Conservation (phyloP, 2,797 vertebrate species). For the Allenopithecus nigroviridis region DNA sequence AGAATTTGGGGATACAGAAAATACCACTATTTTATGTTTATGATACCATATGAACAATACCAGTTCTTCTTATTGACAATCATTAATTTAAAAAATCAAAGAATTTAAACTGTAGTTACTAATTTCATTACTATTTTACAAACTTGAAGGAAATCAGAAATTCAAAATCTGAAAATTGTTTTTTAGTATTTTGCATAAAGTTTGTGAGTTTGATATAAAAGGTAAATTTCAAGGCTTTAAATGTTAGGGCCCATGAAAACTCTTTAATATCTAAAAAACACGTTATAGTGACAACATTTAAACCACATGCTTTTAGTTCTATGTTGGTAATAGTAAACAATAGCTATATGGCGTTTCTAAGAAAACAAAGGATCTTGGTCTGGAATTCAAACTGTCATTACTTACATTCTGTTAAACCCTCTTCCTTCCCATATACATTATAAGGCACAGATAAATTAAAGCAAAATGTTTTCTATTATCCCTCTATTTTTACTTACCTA, state of each 20-base stretch:
- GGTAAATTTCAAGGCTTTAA: conserved; percentile 39
- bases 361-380: conserved; percentile 40
- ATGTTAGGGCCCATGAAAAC: neutral
- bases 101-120: conserved; percentile 6
- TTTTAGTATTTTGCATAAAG: conserved; percentile 42
- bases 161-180: conserved; percentile 40
- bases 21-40: neutral
- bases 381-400: neutral
- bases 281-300: conserved; percentile 8
- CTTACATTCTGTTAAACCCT: conserved; percentile 4
- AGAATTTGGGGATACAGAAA: neutral
- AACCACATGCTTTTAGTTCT: neutral
- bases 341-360: neutral
- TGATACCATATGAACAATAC: neutral
- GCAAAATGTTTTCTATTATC: conserved; percentile 20
- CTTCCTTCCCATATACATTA: neutral
- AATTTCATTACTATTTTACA: conserved; percentile 43
- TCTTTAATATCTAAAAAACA: conserved; percentile 46
- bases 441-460: conserved; percentile 30
- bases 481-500: conserved; percentile 87
- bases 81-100: conserved; percentile 30
- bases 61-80: neutral
- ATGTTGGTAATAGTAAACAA: neutral
- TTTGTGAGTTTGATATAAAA: conserved; percentile 23
- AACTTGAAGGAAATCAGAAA: conserved; percentile 28